Base-by-base conservation (phyloP, 2,888 invertebrate species). In the Psylliodes chrysocephalus region DNA sequence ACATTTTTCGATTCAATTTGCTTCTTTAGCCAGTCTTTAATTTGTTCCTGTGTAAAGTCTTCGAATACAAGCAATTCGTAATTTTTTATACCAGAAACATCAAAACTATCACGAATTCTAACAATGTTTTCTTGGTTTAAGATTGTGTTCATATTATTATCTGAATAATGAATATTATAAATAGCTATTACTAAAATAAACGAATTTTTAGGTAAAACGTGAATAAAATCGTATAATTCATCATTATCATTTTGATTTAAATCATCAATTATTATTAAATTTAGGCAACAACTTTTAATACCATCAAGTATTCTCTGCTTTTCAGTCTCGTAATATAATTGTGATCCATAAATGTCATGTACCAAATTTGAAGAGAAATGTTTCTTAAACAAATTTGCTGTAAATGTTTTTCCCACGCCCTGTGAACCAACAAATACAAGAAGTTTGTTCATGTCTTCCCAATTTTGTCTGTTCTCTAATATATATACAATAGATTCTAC, bases 391-490 rank as follows among this genome's bases (percentile, higher is more conserved):
- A 78, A 66, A 61, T 77, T 77, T 3, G 70, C 72, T 44, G 72
- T 65, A 60, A 73, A 76, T 17, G 79, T 78, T 71, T 80, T 80
- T 10, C 79, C 79, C 18, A 78, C 77, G 25, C 79, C 79, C 6
- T 74, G 72, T 8, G 73, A 68, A 15, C 79, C 79, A 30, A 78
- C 64, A 63, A 78, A 78, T 38, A 70, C 60, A 52, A 78, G 63
- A 15, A 79, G 55, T 59, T 75, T 72, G 2, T 70, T 25, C 53
- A 56, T 61, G 4, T 67, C 47, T 8, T 28, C 25, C 66, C 72
- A 61, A 33, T 56, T 63, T 17, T 66, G 35, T 46, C 71, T 67
- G 18, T 53, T 18, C 47, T 73, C 67, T 35, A 79, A 68, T 60
- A 54, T 70, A 30, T 64, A 35, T n/a, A 69, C 49, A 22, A 77